Base-by-base conservation (phyloP, 2,888 invertebrate genomes). In the Hofmannophila pseudospretella region DNA sequence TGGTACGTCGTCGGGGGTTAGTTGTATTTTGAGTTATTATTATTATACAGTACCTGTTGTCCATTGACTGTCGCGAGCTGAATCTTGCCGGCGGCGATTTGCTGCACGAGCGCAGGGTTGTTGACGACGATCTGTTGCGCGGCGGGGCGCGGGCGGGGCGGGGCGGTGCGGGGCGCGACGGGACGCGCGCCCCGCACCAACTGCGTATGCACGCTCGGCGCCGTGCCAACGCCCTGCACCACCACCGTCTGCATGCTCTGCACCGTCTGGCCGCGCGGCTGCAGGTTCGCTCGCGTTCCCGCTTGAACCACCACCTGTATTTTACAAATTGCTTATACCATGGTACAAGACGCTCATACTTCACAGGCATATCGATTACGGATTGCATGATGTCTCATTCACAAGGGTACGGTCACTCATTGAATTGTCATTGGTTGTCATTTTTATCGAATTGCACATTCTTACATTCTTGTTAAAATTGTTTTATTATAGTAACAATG, bases 31-130 rank as follows among this genome's bases (percentile, higher is more conserved):
- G n/a, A n/a, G n/a, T n/a, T n/a, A n/a, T n/a, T n/a, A n/a, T n/a
- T n/a, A n/a, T n/a, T n/a, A n/a, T n/a, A n/a, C n/a, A n/a, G n/a
- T 37, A 41, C 41, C 72, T 95, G 95, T 61, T 95, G 95, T 0
- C 95, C 95, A 66, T 94, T 94, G 14, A 96, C 92, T 0, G 94
- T 94, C 0, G 95, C 94, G 38, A 96, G 88, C 67, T 95, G 94
- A 5, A 95, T 90, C 70, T 95, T 95, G 4, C 95, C 95, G 9
- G 93, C 89, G 1, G 94, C 94, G 42, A 96, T 87, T 68, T 95
- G 95, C 64, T 94, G 94, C 9, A 93, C 94, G 26, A 95, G 78
- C 10, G 89, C 90, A 2, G 91, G 92, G 68, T 93, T 94, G 58
- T 92, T 94, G 30, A 94, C 92, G 30, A 94, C 91, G 40, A 94